Percentiles rank a stretch among this genome's conserved stretches.
These are phyloP conservation scores for Excalfactoria chinensis DNA, from an alignment of 2,113 vertebrate genomes.

Conservation along the genomic window DNA sequence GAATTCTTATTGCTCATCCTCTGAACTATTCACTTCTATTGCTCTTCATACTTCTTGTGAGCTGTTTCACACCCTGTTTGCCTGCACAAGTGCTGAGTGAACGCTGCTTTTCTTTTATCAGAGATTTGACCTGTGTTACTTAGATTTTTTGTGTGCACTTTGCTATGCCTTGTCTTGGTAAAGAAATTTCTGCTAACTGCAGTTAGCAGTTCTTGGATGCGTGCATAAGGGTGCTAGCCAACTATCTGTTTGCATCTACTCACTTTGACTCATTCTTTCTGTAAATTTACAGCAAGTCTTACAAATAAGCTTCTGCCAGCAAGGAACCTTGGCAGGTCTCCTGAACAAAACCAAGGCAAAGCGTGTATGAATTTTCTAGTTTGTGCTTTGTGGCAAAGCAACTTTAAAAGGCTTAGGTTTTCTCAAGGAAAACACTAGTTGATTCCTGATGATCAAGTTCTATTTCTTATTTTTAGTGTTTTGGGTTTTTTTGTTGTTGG, in stretches of 20 bases:
- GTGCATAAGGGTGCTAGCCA: not conserved
- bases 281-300: not conserved
- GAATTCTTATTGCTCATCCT: not conserved
- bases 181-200: not conserved
- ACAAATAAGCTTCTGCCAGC: not conserved
- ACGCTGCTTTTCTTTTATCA: not conserved
- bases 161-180: not conserved
- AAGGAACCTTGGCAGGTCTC: not conserved
- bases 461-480: not conserved
- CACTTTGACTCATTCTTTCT: constrained; percentile 20
- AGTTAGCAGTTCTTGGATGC: not conserved
- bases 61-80: not conserved
- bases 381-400: not conserved
- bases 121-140: not conserved
- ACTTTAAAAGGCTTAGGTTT: not conserved
- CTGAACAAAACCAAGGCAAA: not conserved
- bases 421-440: not conserved
- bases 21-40: not conserved
- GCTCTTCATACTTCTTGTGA: not conserved
- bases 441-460: not conserved
- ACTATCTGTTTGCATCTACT: not conserved
- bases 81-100: not conserved
- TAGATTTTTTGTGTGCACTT: not conserved
- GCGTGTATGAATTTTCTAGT: not conserved
- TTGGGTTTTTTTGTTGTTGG: not conserved